Conservation (phyloP, 2,113 vertebrate genomes). For the Oncorhynchus keta region DNA sequence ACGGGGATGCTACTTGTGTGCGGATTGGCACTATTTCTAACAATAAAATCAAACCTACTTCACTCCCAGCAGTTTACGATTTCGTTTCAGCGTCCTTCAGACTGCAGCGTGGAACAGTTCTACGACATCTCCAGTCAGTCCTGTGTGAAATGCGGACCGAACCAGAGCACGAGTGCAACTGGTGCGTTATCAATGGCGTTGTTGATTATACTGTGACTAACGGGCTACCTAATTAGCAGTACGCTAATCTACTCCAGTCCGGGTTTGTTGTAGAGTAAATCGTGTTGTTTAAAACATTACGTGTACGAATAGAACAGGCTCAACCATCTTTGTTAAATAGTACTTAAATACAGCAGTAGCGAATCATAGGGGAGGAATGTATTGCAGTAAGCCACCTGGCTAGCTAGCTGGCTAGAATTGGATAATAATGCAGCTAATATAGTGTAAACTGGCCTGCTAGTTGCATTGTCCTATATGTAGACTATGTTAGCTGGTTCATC, state of each 20-base stretch:
- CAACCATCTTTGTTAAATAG: not conserved
- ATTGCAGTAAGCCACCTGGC: not conserved
- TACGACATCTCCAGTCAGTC: constrained; percentile 85
- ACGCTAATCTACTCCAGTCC: not conserved
- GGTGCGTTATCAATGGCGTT: constrained; percentile 53
- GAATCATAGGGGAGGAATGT: not conserved
- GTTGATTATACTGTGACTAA: not conserved
- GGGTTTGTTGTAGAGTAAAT: not conserved
- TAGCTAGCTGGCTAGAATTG: not conserved
- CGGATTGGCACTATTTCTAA: constrained; percentile 34
- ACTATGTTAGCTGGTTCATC: not conserved
- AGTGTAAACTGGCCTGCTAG: not conserved
- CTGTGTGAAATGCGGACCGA: constrained; percentile 80
- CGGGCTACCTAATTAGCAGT: not conserved
- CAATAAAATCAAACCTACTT: constrained; percentile 21
- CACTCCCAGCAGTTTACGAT: constrained; percentile 69
- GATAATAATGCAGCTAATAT: not conserved
- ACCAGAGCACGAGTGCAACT: constrained; percentile 72
- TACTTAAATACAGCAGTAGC: not conserved
- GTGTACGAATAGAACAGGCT: not conserved
- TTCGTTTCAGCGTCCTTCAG: constrained; percentile 67
- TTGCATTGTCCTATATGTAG: not conserved
- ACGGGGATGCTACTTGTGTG: constrained; percentile 61
- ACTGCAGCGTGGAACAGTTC: constrained; percentile 70
- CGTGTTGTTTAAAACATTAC: not conserved